A percentile compares a stretch with the other conserved stretches of the same genome.
phyloP scores from a whole-genome alignment of 1,140 invertebrate species.

The Aporrectodea caliginosa region DNA sequence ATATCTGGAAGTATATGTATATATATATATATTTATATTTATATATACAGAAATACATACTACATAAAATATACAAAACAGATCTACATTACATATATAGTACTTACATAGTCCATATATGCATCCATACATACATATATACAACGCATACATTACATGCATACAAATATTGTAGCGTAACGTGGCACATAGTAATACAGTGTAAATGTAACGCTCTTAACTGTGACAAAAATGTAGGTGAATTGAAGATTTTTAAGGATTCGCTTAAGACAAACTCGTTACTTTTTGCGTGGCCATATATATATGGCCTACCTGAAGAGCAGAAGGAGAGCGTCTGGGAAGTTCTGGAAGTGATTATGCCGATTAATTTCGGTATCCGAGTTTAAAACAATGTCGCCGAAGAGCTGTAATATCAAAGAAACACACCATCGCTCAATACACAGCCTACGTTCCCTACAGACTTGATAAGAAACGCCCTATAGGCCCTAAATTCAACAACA shows the following conservation, averaged over 20 bases:
- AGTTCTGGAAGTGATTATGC: slow-evolving; percentile 40
- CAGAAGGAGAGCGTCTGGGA: slow-evolving; percentile 34
- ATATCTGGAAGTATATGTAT: no score
- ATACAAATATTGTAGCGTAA: background rate
- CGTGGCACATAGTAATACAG: background rate
- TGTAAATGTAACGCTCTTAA: background rate
- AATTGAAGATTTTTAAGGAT: no score
- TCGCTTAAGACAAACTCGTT: no score
- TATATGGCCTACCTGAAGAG: slow-evolving; percentile 36
- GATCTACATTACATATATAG: no score
- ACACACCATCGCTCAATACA: background rate
- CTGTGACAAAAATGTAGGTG: no score
- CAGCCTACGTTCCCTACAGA: no score
- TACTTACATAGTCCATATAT: no score
- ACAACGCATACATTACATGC: background rate
- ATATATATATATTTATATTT: no score
- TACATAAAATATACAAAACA: no score
- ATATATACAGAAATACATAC: no score
- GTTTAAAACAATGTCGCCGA: slow-evolving; percentile 35
- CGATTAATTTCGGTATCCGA: slow-evolving; percentile 33
- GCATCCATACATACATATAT: background rate
- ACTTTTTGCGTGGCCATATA: background rate
- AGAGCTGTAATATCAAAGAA: slow-evolving; percentile 25
- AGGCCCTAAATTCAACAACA: no score
- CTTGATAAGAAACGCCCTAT: no score